Evolutionary conservation across 2,113 vertebrate genomes (phyloP).

Genomic region (Eulemur macaco): DNA sequence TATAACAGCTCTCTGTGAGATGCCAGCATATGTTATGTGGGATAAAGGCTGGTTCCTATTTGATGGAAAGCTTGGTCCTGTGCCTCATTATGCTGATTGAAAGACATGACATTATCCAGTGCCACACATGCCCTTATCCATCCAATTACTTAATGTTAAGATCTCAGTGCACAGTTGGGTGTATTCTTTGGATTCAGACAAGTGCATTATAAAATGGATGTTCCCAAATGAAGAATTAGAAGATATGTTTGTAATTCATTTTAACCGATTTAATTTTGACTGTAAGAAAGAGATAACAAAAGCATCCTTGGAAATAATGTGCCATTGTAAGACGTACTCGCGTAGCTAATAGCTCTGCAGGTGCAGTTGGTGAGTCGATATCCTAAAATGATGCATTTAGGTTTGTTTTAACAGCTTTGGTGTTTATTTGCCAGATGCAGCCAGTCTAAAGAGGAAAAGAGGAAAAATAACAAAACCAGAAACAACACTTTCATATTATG

Average conservation of each 20-base stretch:
- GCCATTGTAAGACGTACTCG: neutral
- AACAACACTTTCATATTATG: neutral
- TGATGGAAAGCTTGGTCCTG: slow-evolving; percentile 33
- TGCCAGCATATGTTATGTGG: neutral
- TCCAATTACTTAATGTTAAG: slow-evolving; percentile 55
- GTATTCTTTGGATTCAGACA: slow-evolving; percentile 55
- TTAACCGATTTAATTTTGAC: slow-evolving; percentile 46
- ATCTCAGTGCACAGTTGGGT: slow-evolving; percentile 50
- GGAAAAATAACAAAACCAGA: neutral
- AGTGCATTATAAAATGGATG: slow-evolving; percentile 62
- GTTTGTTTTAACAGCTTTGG: neutral
- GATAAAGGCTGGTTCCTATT: slow-evolving; percentile 42
- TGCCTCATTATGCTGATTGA: slow-evolving; percentile 31
- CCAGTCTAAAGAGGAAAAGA: neutral
- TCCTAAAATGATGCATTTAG: neutral
- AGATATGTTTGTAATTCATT: slow-evolving; percentile 53
- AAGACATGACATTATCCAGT: slow-evolving; percentile 56
- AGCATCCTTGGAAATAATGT: slow-evolving; percentile 47
- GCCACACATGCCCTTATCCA: slow-evolving; percentile 29
- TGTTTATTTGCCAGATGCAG: neutral
- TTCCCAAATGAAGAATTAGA: slow-evolving; percentile 71
- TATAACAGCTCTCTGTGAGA: neutral
- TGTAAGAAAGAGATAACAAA: slow-evolving; percentile 46
- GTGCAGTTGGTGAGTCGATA: neutral
- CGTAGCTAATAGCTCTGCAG: neutral